Conservation (phyloP, 1,140 invertebrate species). For the Eurytemora carolleeae region DNA sequence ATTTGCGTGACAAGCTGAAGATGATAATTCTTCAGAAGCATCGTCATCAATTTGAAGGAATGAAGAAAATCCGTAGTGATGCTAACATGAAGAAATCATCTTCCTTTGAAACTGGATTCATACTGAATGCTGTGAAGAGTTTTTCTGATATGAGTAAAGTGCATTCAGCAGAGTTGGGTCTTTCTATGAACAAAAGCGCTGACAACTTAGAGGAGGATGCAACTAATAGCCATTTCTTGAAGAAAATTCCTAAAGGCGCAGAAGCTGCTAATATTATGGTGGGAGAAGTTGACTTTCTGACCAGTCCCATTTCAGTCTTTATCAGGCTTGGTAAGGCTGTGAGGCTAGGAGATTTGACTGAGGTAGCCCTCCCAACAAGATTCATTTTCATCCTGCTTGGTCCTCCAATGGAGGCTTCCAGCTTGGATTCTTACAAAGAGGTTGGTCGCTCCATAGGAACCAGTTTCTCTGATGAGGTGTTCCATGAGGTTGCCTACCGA, state of each 20-base stretch:
- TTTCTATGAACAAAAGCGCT: too few relatives aligned
- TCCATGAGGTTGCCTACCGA: conserved; percentile 24
- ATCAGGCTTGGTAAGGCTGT: conserved; percentile 22
- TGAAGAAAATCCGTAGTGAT: not conserved
- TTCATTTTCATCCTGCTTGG: conserved; percentile 25
- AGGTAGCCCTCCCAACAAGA: conserved; percentile 25
- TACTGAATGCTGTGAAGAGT: not conserved
- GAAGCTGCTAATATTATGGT: conserved; percentile 26
- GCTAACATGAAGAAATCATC: too few relatives aligned
- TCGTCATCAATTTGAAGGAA: conserved; percentile 5
- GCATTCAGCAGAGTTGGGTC: too few relatives aligned
- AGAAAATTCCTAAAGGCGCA: conserved; percentile 24
- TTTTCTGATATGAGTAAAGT: too few relatives aligned
- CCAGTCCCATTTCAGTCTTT: conserved; percentile 23
- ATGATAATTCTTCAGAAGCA: conserved; percentile 1
- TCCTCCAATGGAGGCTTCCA: conserved; percentile 18
- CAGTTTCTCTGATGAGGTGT: conserved; percentile 25
- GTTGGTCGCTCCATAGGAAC: conserved; percentile 25
- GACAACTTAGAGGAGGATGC: too few relatives aligned
- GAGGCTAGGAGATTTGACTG: conserved; percentile 23
- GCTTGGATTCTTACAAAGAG: conserved; percentile 17
- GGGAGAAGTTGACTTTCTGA: conserved; percentile 23
- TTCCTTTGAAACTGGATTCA: conserved; percentile 12
- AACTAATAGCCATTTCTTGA: conserved; percentile 23
- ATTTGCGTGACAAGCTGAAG: conserved; percentile 40